Evolutionary conservation across 2,888 invertebrate species (phyloP).

Genomic region (Uropetala carovei): DNA sequence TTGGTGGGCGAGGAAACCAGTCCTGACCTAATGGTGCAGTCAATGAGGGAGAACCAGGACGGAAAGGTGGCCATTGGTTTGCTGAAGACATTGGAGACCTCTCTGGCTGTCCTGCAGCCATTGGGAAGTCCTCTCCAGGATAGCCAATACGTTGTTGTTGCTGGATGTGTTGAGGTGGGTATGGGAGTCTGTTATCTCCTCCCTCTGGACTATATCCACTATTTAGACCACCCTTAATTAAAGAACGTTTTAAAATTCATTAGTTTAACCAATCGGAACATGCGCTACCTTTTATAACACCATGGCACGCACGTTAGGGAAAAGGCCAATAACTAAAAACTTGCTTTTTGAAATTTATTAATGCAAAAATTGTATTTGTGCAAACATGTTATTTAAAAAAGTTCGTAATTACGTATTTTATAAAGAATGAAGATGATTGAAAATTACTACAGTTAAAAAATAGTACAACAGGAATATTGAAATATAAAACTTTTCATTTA

Average conservation of each 20-base stretch:
- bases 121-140: background rate
- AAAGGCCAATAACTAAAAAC: too few relatives aligned
- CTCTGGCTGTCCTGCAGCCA: slow-evolving; percentile 14
- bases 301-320: too few relatives aligned
- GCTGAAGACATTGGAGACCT: background rate
- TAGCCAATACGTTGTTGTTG: slow-evolving; percentile 69
- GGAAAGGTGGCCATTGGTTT: slow-evolving; percentile 37
- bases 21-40: slow-evolving; percentile 28
- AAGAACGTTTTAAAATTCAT: background rate
- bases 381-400: too few relatives aligned
- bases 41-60: background rate
- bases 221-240: slow-evolving; percentile 64
- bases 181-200: slow-evolving; percentile 54
- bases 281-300: too few relatives aligned
- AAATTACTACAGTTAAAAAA: too few relatives aligned
- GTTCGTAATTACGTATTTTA: too few relatives aligned
- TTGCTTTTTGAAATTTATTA: too few relatives aligned
- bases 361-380: too few relatives aligned
- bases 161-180: slow-evolving; percentile 73
- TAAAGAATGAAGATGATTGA: too few relatives aligned
- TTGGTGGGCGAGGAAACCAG: slow-evolving; percentile 49
- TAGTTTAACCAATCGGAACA: too few relatives aligned
- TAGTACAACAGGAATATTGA: too few relatives aligned
- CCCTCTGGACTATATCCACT: slow-evolving; percentile 67
- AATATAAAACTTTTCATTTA: too few relatives aligned